phyloP scores from a whole-genome alignment of 2,888 invertebrate species.

The Deroplatys truncata region DNA sequence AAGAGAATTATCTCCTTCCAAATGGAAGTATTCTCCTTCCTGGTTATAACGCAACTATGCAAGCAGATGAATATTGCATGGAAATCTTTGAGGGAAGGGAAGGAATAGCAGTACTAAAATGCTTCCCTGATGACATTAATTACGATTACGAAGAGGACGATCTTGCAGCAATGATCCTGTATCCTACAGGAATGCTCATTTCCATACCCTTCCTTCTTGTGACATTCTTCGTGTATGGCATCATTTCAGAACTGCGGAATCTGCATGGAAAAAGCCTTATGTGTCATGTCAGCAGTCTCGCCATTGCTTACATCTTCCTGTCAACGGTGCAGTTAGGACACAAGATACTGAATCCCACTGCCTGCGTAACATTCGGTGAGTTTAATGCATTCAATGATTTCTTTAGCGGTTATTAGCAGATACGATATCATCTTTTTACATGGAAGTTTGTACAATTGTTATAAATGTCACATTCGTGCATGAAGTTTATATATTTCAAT shows the following conservation, averaged over 20 bases:
- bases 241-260: constrained; percentile 40
- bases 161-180: background rate
- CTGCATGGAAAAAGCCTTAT: constrained; percentile 42
- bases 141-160: background rate
- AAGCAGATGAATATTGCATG: constrained; percentile 20
- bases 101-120: background rate
- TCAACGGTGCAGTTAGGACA: constrained; percentile 32
- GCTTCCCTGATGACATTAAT: background rate
- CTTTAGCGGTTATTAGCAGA: background rate
- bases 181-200: constrained; percentile 37
- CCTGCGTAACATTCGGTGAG: constrained; percentile 17
- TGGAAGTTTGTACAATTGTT: too few species aligned
- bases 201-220: constrained; percentile 40
- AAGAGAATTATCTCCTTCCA: constrained; percentile 33
- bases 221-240: constrained; percentile 40
- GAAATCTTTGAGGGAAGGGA: background rate
- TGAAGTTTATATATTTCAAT: too few species aligned
- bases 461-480: too few species aligned
- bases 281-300: constrained; percentile 38
- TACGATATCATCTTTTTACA: too few species aligned
- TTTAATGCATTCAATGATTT: background rate
- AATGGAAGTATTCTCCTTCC: background rate
- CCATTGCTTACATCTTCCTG: constrained; percentile 37
- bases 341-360: background rate
- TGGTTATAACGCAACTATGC: background rate